Percentiles rank a stretch among this genome's conserved stretches.
Evolutionary conservation across 2,888 invertebrate genomes (phyloP).

Genomic region (Phrixothrix hirtus): DNA sequence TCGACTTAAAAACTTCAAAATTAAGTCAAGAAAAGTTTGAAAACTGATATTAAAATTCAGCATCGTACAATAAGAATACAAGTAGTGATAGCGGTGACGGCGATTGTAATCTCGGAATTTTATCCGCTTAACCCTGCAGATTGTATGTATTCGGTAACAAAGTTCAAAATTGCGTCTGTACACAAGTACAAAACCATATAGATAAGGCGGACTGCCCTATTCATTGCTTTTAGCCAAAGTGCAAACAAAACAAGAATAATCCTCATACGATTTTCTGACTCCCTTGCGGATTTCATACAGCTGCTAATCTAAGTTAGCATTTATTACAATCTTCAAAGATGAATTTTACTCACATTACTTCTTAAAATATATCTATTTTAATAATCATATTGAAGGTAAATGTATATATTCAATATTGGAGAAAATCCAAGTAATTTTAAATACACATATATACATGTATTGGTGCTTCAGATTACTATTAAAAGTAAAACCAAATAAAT

Average conservation of each 20-base stretch:
- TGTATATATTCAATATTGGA: too few relatives aligned
- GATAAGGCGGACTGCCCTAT: slow-evolving; percentile 31
- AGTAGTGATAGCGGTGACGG: slow-evolving; percentile 21
- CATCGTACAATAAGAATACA: slow-evolving; percentile 31
- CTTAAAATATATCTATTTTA: too few relatives aligned
- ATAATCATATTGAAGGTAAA: too few relatives aligned
- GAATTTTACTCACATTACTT: too few relatives aligned
- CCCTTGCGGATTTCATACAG: background rate
- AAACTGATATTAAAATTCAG: slow-evolving; percentile 38
- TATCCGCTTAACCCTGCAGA: slow-evolving; percentile 22
- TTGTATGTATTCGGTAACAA: slow-evolving; percentile 25
- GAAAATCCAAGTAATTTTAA: too few relatives aligned
- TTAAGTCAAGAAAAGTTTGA: slow-evolving; percentile 32
- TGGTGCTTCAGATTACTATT: too few relatives aligned
- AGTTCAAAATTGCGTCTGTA: slow-evolving; percentile 32
- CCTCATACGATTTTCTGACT: slow-evolving; percentile 3
- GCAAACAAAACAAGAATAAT: slow-evolving; percentile 22
- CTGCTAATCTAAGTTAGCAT: too few relatives aligned
- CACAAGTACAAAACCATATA: slow-evolving; percentile 26
- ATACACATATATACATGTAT: too few relatives aligned
- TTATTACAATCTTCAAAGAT: too few relatives aligned
- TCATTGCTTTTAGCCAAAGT: slow-evolving; percentile 17
- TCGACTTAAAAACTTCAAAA: slow-evolving; percentile 30
- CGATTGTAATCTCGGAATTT: slow-evolving; percentile 33
- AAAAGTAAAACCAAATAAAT: too few relatives aligned